A percentile compares a stretch with the other conserved stretches of the same genome.
These are phyloP conservation scores for Pseudomyrmex sp. DNA, from an alignment of 1,140 invertebrate genomes.

Conservation along the genomic window DNA sequence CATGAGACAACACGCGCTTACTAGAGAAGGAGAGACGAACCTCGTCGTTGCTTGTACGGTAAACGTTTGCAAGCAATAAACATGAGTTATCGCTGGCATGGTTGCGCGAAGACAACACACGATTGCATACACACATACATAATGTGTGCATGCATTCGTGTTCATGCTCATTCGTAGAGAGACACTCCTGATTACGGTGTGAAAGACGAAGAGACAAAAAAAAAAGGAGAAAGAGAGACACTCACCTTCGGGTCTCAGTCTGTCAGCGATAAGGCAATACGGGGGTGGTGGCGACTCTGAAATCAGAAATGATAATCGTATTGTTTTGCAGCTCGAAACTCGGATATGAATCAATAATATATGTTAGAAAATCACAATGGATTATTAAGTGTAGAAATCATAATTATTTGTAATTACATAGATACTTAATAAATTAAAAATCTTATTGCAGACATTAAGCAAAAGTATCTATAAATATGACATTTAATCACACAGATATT, in stretches of 20 bases:
- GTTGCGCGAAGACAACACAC: constrained; percentile 38
- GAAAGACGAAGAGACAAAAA: constrained; percentile 9
- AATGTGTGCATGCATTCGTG: background rate
- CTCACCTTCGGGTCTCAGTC: constrained; percentile 90
- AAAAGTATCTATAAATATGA: no score
- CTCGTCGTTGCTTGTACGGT: constrained; percentile 41
- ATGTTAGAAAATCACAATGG: background rate
- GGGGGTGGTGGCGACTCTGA: constrained; percentile 90
- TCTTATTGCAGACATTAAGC: no score
- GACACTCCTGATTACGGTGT: constrained; percentile 6
- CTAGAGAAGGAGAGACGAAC: constrained; percentile 29
- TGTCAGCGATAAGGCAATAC: constrained; percentile 89
- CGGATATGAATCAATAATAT: background rate
- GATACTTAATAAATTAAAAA: no score
- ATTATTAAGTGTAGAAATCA: background rate
- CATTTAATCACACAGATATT: no score
- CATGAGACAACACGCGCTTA: constrained; percentile 54
- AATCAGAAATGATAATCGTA: constrained; percentile 79
- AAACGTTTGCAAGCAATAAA: constrained; percentile 69
- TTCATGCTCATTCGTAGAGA: background rate
- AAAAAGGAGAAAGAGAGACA: background rate
- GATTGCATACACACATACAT: background rate
- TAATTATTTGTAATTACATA: background rate
- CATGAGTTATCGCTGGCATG: constrained; percentile 64
- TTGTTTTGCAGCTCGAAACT: background rate